phyloP scores from a whole-genome alignment of 1,140 invertebrate species.

The fruit fly (Drosophila melanogaster) region DNA sequence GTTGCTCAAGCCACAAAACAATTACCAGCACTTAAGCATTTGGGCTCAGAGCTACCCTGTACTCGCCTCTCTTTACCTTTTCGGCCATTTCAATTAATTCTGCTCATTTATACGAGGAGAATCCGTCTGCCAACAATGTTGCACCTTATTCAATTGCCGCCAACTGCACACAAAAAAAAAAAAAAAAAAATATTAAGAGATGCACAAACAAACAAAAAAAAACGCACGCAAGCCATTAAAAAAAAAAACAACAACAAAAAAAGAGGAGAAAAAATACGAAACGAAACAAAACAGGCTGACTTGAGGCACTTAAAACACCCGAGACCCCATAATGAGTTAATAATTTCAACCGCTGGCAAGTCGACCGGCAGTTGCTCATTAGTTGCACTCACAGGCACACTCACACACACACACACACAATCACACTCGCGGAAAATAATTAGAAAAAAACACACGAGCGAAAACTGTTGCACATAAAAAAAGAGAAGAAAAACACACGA shows the following conservation, averaged over 20 bases:
- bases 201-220: slow-evolving; percentile 36
- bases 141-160: slow-evolving; percentile 41
- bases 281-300: slow-evolving; percentile 49
- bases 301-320: slow-evolving; percentile 55
- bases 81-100: slow-evolving; percentile 33
- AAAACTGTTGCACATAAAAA: slow-evolving; percentile 49
- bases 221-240: slow-evolving; percentile 55
- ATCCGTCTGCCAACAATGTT: slow-evolving; percentile 49
- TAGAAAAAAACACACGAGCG: slow-evolving; percentile 33
- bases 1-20: slow-evolving; percentile 16
- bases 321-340: slow-evolving; percentile 55
- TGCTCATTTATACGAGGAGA: slow-evolving; percentile 19
- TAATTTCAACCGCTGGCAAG: slow-evolving; percentile 39
- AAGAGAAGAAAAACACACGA: slow-evolving; percentile 10
- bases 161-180: slow-evolving; percentile 19
- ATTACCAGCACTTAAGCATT: slow-evolving; percentile 28
- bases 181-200: slow-evolving; percentile 6
- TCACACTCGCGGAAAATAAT: slow-evolving; percentile 33
- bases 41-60: slow-evolving; percentile 1
- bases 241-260: slow-evolving; percentile 25
- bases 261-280: slow-evolving; percentile 14
- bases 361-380: slow-evolving; percentile 67
- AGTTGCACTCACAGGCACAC: slow-evolving; percentile 45
- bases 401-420: slow-evolving; percentile 5
- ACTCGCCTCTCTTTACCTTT: slow-evolving; percentile 11